Conservation (phyloP, 2,888 invertebrate species). For the Acanthosepion lycidas region DNA sequence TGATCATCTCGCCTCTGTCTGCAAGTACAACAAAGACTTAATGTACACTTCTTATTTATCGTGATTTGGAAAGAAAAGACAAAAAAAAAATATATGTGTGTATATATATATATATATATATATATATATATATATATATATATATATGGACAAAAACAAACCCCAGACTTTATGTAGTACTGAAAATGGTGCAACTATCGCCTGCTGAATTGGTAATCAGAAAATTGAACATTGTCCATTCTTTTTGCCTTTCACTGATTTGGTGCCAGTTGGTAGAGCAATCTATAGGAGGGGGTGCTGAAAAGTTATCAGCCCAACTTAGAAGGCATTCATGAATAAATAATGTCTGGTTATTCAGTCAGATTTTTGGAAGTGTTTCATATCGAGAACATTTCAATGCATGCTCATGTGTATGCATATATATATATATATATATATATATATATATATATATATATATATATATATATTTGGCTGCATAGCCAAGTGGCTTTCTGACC, state of each 20-base stretch:
- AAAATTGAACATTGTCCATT: background rate
- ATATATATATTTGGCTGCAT: too few species aligned
- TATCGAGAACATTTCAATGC: too few species aligned
- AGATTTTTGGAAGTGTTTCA: too few species aligned
- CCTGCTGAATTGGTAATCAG: background rate
- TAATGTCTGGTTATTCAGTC: too few species aligned
- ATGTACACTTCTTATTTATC: background rate
- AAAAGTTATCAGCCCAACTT: too few species aligned
- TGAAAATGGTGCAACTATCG: background rate
- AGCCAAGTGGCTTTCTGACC: too few species aligned
- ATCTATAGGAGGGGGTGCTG: background rate
- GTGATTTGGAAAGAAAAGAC: background rate
- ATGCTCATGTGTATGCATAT: background rate
- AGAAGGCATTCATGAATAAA: too few species aligned
- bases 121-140: too few species aligned
- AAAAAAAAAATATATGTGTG: background rate
- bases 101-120: too few species aligned
- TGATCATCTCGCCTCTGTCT: background rate
- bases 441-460: too few species aligned
- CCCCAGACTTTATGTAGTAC: background rate
- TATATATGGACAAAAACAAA: background rate
- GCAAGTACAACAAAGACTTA: background rate
- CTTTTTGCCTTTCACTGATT: background rate
- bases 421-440: background rate
- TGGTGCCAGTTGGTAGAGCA: background rate